phyloP scores from a whole-genome alignment of 1,140 invertebrate genomes.

The Ruditapes philippinarum region DNA sequence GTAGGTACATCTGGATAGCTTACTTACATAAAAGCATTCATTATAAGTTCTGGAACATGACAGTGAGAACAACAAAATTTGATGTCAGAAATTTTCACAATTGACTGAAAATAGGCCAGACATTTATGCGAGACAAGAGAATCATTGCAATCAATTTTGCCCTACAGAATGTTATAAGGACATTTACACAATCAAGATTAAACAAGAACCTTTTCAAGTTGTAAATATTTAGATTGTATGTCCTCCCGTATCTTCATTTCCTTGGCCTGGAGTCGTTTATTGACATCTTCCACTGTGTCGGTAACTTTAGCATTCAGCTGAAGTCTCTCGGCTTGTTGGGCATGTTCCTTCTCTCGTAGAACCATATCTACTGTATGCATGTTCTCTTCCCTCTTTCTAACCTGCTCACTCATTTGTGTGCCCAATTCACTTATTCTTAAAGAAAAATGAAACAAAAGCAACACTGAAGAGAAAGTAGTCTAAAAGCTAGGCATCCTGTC shows the following conservation, averaged over 20 bases:
- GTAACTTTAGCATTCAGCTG: conserved; percentile 79
- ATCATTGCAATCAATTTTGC: too few species aligned
- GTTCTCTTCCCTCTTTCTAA: conserved; percentile 83
- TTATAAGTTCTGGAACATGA: too few species aligned
- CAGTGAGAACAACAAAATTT: too few species aligned
- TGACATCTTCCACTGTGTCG: conserved; percentile 84
- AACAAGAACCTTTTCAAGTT: conserved; percentile 84
- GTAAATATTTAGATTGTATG: conserved; percentile 80
- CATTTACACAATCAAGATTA: too few species aligned
- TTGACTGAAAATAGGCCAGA: too few species aligned
- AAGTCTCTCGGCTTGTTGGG: conserved; percentile 81
- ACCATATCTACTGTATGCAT: conserved; percentile 84
- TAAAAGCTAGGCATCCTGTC: too few species aligned
- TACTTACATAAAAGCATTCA: too few species aligned
- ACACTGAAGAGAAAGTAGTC: too few species aligned
- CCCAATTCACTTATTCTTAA: conserved; percentile 81
- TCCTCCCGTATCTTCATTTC: conserved; percentile 86
- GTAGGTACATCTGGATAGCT: too few species aligned
- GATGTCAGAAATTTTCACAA: too few species aligned
- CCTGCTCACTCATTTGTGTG: conserved; percentile 78
- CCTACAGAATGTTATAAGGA: too few species aligned
- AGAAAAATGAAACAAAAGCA: conserved; percentile 14
- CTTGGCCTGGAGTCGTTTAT: conserved; percentile 83
- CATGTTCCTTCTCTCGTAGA: conserved; percentile 84
- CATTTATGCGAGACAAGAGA: too few species aligned